Conservation (phyloP, 2,888 invertebrate species). For the Rhagonycha fulva region DNA sequence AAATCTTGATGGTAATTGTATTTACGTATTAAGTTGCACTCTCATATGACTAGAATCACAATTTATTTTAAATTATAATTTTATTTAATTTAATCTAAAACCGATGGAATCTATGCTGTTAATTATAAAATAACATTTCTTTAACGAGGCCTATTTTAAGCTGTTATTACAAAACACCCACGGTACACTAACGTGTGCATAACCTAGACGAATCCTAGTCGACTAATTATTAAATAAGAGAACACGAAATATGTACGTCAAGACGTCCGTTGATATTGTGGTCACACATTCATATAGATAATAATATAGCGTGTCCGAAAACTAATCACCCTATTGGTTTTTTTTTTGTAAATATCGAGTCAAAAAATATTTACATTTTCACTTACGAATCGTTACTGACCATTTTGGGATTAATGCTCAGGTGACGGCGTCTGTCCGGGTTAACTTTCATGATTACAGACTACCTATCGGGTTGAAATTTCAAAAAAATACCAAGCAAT, state of each 20-base stretch:
- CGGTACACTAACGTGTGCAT: constrained; percentile 39
- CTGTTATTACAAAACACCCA: neutral
- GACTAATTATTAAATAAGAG: constrained; percentile 39
- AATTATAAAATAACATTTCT: neutral
- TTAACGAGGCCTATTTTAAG: neutral
- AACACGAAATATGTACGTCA: neutral
- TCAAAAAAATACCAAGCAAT: too few relatives aligned
- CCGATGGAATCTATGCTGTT: neutral
- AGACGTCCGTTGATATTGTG: neutral
- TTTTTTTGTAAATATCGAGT: too few relatives aligned
- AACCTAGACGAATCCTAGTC: constrained; percentile 39
- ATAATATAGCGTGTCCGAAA: too few relatives aligned
- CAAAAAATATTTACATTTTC: too few relatives aligned
- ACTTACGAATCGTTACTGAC: too few relatives aligned
- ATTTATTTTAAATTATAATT: neutral
- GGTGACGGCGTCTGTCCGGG: too few relatives aligned
- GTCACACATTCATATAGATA: neutral
- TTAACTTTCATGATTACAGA: too few relatives aligned
- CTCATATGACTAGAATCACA: neutral
- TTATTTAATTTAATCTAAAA: too few relatives aligned
- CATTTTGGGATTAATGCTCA: too few relatives aligned
- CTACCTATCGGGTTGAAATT: too few relatives aligned
- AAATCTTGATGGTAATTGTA: neutral
- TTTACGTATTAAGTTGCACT: neutral
- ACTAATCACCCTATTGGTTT: too few relatives aligned